Conservation (phyloP, 2,113 vertebrate genomes). For the Glaucomys volans region DNA sequence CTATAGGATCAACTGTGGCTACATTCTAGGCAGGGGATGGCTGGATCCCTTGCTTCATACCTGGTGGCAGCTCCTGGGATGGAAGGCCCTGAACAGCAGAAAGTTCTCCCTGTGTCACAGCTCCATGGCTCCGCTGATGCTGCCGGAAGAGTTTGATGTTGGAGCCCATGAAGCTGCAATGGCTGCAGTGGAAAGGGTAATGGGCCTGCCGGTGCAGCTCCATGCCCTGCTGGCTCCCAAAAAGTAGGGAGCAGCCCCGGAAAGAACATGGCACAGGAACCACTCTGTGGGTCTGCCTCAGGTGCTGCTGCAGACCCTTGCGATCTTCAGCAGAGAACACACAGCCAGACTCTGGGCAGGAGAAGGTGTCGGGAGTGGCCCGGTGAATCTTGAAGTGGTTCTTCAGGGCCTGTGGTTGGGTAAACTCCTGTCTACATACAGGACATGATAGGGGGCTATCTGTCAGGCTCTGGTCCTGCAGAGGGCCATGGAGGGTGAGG, state of each 20-base stretch:
- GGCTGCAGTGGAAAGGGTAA: slow-evolving; percentile 90
- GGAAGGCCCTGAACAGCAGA: neutral
- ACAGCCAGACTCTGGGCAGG: slow-evolving; percentile 87
- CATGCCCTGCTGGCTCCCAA: slow-evolving; percentile 88
- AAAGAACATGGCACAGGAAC: slow-evolving; percentile 86
- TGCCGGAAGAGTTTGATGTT: slow-evolving; percentile 88
- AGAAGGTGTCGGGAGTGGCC: slow-evolving; percentile 6
- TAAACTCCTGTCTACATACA: slow-evolving; percentile 83
- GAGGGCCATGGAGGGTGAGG: neutral
- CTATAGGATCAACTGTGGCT: neutral
- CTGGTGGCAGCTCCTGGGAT: slow-evolving; percentile 63
- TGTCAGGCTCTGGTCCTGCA: neutral
- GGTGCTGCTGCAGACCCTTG: slow-evolving; percentile 86
- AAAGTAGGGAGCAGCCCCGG: slow-evolving; percentile 87
- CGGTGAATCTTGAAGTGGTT: slow-evolving; percentile 89
- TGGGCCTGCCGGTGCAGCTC: slow-evolving; percentile 88
- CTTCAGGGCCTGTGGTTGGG: slow-evolving; percentile 86
- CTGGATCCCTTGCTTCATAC: slow-evolving; percentile 37
- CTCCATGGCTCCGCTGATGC: slow-evolving; percentile 85
- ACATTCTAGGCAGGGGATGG: neutral
- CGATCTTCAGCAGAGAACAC: slow-evolving; percentile 84
- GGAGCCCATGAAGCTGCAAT: slow-evolving; percentile 88
- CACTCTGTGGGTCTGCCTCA: slow-evolving; percentile 82
- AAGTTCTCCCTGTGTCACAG: slow-evolving; percentile 24
- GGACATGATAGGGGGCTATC: slow-evolving; percentile 84